These are phyloP conservation scores for Bombus confusus DNA, from an alignment of 1,140 invertebrate genomes.

Conservation along the genomic window DNA sequence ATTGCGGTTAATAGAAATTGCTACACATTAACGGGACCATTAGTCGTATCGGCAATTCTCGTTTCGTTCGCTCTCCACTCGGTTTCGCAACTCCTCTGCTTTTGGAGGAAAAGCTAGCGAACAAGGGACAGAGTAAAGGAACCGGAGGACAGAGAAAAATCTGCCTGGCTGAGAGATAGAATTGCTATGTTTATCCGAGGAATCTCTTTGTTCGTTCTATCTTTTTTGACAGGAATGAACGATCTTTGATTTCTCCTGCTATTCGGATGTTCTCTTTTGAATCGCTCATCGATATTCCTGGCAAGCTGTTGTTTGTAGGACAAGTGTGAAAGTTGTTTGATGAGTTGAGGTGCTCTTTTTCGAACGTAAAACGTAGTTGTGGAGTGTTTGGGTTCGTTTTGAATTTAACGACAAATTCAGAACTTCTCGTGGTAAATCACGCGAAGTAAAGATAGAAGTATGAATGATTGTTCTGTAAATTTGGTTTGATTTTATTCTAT, in stretches of 20 bases:
- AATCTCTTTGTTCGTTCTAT: conserved; percentile 2
- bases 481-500: background rate
- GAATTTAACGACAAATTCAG: no score
- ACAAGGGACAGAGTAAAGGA: background rate
- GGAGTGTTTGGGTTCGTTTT: background rate
- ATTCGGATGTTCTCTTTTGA: background rate
- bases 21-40: conserved; percentile 30
- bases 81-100: background rate
- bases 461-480: background rate
- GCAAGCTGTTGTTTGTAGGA: background rate
- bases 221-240: background rate
- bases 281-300: background rate
- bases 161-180: background rate
- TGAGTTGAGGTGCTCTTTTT: background rate
- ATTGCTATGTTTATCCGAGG: conserved; percentile 15
- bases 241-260: background rate
- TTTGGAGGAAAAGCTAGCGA: background rate
- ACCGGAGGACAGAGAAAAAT: background rate
- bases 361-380: background rate
- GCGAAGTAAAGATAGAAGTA: background rate
- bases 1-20: conserved; percentile 55
- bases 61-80: background rate
- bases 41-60: background rate
- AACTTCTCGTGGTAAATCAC: no score
- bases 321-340: background rate